Evolutionary conservation across 2,113 vertebrate genomes (phyloP).

Genomic region (Pluvialis apricaria): DNA sequence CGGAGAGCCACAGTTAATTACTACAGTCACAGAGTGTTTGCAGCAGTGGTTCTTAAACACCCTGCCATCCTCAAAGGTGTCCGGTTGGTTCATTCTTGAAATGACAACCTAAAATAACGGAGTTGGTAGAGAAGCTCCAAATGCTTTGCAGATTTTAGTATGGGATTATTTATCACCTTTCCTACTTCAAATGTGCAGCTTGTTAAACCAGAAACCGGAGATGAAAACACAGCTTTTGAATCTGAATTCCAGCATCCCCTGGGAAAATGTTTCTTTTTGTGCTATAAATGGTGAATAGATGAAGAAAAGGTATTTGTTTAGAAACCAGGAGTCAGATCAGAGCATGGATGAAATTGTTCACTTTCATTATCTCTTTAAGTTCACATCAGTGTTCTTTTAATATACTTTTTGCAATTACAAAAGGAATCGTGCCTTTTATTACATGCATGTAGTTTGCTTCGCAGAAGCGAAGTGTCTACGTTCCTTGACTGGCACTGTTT

Average conservation of each 20-base stretch:
- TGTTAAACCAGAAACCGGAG: neutral
- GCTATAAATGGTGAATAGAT: neutral
- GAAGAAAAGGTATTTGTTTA: neutral
- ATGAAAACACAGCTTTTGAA: neutral
- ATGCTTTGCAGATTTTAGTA: neutral
- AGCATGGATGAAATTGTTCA: neutral
- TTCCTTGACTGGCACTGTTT: neutral
- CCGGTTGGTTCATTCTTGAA: conserved; percentile 2
- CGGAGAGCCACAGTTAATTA: conserved; percentile 37
- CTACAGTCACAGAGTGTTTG: conserved; percentile 19
- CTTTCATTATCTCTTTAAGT: neutral
- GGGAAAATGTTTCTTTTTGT: conserved; percentile 1
- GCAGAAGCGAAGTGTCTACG: neutral
- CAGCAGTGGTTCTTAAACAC: neutral
- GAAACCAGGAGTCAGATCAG: neutral
- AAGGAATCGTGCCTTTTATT: neutral
- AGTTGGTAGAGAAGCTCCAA: neutral
- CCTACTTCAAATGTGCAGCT: neutral
- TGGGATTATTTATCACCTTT: neutral
- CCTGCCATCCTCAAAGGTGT: neutral
- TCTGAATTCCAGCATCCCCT: conserved; percentile 5
- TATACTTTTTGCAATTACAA: neutral
- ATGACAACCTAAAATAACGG: neutral
- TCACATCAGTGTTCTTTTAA: neutral
- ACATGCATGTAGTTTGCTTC: neutral